Percentiles rank a stretch among this genome's conserved stretches.
Conservation (phyloP, 2,113 vertebrate genomes). For the Ochotona curzoniae region DNA sequence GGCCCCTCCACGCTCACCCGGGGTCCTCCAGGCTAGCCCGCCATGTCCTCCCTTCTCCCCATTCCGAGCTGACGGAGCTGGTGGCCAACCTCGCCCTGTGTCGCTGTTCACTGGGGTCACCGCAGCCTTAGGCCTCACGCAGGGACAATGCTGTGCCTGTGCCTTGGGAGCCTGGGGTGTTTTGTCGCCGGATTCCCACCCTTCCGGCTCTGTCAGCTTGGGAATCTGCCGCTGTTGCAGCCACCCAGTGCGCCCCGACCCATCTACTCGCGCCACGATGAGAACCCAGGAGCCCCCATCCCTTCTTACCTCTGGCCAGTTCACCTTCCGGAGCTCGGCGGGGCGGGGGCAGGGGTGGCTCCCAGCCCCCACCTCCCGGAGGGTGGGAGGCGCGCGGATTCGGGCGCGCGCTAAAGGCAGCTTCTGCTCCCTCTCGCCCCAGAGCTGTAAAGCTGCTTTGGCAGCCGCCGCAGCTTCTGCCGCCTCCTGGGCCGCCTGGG, state of each 20-base stretch:
- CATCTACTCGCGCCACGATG: neutral
- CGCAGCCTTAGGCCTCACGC: neutral
- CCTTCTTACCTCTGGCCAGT: conserved; percentile 72
- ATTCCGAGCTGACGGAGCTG: neutral
- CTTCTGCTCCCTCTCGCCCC: conserved; percentile 37
- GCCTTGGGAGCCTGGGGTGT: neutral
- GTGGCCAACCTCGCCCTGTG: neutral
- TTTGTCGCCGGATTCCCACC: neutral
- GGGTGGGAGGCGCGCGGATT: conserved; percentile 17
- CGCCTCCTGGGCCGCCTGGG: conserved; percentile 62
- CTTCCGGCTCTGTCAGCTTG: neutral
- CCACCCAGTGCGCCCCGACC: neutral
- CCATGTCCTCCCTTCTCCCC: neutral
- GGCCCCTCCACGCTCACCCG: neutral
- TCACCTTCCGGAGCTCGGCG: conserved; percentile 28
- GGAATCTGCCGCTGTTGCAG: neutral
- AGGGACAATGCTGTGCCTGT: neutral
- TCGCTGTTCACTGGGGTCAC: neutral
- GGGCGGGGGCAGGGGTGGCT: neutral
- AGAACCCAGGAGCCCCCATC: conserved; percentile 21
- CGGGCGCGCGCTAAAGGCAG: conserved; percentile 39
- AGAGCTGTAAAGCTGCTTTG: conserved; percentile 26
- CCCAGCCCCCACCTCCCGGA: conserved; percentile 53
- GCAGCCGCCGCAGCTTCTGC: conserved; percentile 52
- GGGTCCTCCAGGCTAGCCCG: neutral